These are phyloP conservation scores for Lateolabrax maculatus DNA, from an alignment of 2,797 vertebrate genomes.

Conservation along the genomic window DNA sequence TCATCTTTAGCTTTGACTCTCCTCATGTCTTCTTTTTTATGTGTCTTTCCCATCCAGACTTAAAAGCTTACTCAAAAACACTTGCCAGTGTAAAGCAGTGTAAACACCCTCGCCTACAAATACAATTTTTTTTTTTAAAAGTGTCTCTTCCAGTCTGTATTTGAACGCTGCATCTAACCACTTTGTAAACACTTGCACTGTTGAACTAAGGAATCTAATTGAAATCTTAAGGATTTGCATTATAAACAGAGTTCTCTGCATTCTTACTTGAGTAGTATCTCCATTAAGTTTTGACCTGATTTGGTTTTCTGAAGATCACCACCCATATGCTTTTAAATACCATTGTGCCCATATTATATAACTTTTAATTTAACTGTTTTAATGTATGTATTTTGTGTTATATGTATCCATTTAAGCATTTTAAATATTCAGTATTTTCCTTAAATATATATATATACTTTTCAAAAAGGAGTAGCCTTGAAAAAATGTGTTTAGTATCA, in stretches of 20 bases:
- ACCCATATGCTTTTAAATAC: neutral
- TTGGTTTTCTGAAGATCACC: neutral
- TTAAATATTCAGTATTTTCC: neutral
- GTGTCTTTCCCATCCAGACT: constrained; percentile 37
- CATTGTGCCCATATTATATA: neutral
- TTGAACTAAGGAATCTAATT: constrained; percentile 12
- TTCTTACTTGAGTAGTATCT: neutral
- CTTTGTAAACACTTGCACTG: constrained; percentile 24
- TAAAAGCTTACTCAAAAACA: constrained; percentile 24
- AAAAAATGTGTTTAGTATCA: neutral
- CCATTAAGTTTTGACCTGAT: neutral
- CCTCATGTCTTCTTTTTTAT: constrained; percentile 35
- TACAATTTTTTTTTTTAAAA: no score
- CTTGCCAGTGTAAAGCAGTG: constrained; percentile 31
- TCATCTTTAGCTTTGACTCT: constrained; percentile 5
- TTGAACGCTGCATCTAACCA: constrained; percentile 9
- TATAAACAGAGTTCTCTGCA: neutral
- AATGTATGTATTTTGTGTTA: neutral
- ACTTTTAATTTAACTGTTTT: neutral
- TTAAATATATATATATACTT: neutral
- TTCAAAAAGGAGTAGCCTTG: neutral
- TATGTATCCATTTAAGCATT: neutral
- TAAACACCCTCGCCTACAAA: constrained; percentile 30
- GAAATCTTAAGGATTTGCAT: neutral
- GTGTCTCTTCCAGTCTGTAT: constrained; percentile 2